These are phyloP conservation scores for Myiagra hebetior DNA, from an alignment of 2,113 vertebrate genomes.

Conservation along the genomic window DNA sequence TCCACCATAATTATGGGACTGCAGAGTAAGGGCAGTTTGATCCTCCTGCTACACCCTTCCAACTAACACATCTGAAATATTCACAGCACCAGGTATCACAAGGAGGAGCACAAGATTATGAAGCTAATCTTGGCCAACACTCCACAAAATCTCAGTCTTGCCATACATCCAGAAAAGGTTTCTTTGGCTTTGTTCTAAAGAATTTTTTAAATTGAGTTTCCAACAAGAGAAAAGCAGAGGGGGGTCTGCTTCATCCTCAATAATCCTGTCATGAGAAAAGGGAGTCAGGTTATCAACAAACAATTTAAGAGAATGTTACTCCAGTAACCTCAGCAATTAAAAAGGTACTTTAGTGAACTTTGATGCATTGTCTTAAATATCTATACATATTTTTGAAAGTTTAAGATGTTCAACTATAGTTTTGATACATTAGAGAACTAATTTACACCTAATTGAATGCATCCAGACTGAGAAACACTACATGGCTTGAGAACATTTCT, in stretches of 20 bases:
- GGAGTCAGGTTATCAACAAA: not conserved
- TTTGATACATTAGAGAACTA: not conserved
- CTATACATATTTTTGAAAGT: not conserved
- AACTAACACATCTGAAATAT: not conserved
- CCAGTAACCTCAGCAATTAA: not conserved
- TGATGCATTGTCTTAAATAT: not conserved
- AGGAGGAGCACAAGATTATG: not conserved
- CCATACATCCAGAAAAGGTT: not conserved
- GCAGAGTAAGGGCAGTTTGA: not conserved
- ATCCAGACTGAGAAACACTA: not conserved
- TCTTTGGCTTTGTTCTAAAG: not conserved
- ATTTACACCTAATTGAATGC: not conserved
- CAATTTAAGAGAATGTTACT: not conserved
- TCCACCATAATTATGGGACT: not conserved
- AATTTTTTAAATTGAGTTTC: not conserved
- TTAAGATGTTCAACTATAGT: not conserved
- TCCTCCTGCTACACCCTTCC: not conserved
- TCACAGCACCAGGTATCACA: not conserved
- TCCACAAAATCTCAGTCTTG: not conserved
- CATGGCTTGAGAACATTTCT: accelerated
- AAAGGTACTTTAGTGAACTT: not conserved
- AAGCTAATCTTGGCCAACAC: not conserved
- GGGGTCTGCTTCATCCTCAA: not conserved
- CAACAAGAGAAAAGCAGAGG: not conserved
- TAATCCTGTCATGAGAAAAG: not conserved